Base-by-base conservation (phyloP, 2,113 vertebrate species). In the Hypomesus transpacificus region DNA sequence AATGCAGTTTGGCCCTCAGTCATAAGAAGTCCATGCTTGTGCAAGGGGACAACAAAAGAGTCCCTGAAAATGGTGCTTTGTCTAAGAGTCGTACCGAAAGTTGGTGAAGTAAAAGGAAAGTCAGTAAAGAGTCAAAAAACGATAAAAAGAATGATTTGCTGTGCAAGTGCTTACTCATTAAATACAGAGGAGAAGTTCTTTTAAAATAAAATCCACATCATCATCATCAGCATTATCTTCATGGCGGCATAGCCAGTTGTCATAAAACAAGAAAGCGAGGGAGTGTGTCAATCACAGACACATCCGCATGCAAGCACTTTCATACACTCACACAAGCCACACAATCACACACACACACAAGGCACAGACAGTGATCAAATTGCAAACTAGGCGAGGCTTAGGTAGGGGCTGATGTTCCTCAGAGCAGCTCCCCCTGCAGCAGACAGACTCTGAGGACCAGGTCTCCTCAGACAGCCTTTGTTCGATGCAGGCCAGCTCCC, bases 31-130 rank as follows among this genome's bases (percentile, higher is more conserved):
- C 60, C 21, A 66, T 17, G 18, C 74, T 78, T 66, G 13, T 81
- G 80, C 73, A 70, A 79, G 46, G 68, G 75, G 71, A 74, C 28
- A 74, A 86, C 82, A 21, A 79, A 66, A 51, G 51, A 51, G 80
- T 71, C 72, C 75, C 78, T 76, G 66, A 81, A 6, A 75, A 65
- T 9, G 58, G 22, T 66, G 56, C 69, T 68, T 75, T 66, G n/a
- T 64, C 9, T 68, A 59, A 53, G 75, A 59, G 56, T 63, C 72
- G 85, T 88, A 88, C 84, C 82, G 9, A 11, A 85, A 75, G 73
- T 22, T 1, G 53, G 54, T 46, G 22, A 39, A 21, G 68, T 2
- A 68, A 65, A 69, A 67, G 5, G 20, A 20, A 69, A 14, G 20
- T 75, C 26, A 66, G 24, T 79, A 68, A 72, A 50, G 31, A 66